Evolutionary conservation across 2,888 invertebrate genomes (phyloP).

Genomic region (Volucella inflata): DNA sequence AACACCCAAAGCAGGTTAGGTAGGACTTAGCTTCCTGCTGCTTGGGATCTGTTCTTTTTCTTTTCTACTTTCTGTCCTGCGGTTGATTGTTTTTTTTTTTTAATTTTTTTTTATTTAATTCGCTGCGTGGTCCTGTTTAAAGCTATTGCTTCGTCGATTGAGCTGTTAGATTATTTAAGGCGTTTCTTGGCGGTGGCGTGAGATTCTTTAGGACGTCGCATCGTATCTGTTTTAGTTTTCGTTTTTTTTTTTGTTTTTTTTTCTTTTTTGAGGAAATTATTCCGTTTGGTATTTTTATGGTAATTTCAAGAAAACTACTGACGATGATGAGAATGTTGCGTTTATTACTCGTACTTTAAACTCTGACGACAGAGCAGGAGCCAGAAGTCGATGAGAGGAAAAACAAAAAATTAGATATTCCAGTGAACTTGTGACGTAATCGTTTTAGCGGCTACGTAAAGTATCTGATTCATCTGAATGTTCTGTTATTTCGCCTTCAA

Average conservation of each 20-base stretch:
- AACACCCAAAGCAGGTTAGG: slow-evolving; percentile 12
- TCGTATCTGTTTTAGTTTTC: no score
- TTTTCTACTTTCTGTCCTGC: neutral
- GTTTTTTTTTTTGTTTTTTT: neutral
- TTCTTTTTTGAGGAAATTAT: slow-evolving; percentile 52
- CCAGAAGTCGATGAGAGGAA: slow-evolving; percentile 1
- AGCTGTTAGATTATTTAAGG: slow-evolving; percentile 71
- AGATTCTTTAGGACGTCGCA: slow-evolving; percentile 16
- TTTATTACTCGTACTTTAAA: neutral
- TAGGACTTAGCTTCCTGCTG: slow-evolving; percentile 54
- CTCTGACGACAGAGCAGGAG: neutral
- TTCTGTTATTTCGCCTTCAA: slow-evolving; percentile 64
- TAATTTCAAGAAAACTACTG: slow-evolving; percentile 41
- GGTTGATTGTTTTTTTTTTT: neutral
- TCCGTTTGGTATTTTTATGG: slow-evolving; percentile 74
- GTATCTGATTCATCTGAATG: slow-evolving; percentile 48
- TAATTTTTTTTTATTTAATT: neutral
- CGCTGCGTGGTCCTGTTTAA: slow-evolving; percentile 59
- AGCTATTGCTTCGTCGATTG: slow-evolving; percentile 59
- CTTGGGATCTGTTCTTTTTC: slow-evolving; percentile 37
- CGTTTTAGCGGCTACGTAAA: slow-evolving; percentile 43
- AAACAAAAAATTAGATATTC: neutral
- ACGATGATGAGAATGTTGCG: no score
- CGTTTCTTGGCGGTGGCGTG: slow-evolving; percentile 54
- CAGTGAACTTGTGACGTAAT: slow-evolving; percentile 35